phyloP scores from a whole-genome alignment of 2,888 invertebrate species.

The Amphipyra tragopoginis region DNA sequence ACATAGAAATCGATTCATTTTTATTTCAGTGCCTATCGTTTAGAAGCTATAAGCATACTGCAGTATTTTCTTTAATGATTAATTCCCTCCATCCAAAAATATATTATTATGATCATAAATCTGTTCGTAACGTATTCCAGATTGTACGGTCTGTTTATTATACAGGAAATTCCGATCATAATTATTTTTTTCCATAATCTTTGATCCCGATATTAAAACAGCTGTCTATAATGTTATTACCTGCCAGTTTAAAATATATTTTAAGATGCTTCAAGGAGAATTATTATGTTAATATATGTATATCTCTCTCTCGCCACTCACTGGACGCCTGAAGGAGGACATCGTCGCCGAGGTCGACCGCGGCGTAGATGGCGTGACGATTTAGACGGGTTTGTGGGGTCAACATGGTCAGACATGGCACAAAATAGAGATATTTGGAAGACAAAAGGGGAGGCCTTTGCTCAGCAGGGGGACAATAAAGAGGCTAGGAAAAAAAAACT shows the following conservation, averaged over 20 bases:
- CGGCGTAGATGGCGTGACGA: too few species aligned
- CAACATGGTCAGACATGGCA: too few species aligned
- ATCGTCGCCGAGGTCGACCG: too few species aligned
- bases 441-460: too few species aligned
- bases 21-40: too few species aligned
- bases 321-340: too few species aligned
- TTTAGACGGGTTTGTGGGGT: too few species aligned
- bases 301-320: too few species aligned
- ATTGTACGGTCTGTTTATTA: slow-evolving; percentile 6
- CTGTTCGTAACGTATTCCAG: slow-evolving; percentile 10
- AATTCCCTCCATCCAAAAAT: slow-evolving; percentile 1
- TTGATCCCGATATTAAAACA: slow-evolving; percentile 19
- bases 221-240: slow-evolving; percentile 13
- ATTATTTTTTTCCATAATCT: slow-evolving; percentile 6
- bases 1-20: too few species aligned
- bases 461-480: too few species aligned
- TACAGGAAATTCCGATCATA: slow-evolving; percentile 15
- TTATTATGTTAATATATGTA: background rate
- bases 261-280: background rate
- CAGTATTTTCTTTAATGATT: slow-evolving; percentile 1
- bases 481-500: too few species aligned
- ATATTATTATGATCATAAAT: slow-evolving; percentile 17
- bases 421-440: too few species aligned
- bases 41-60: background rate
- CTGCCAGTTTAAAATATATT: background rate